These are phyloP conservation scores for Kryptolebias marmoratus DNA, from an alignment of 2,113 vertebrate species.

Conservation along the genomic window DNA sequence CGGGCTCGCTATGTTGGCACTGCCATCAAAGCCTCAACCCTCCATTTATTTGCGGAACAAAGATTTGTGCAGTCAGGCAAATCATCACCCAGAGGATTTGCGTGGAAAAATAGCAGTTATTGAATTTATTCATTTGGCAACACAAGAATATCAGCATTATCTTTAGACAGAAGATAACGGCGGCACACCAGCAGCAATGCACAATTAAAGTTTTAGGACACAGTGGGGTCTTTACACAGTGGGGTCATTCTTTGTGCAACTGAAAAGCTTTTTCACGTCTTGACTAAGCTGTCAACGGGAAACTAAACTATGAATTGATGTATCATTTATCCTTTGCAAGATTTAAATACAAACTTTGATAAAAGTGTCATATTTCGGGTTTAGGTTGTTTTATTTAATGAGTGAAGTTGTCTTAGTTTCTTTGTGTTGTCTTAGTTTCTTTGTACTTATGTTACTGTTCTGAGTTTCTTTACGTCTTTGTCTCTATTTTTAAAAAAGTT, in stretches of 20 bases:
- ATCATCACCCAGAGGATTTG: conserved; percentile 52
- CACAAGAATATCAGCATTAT: conserved; percentile 34
- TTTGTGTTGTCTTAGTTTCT: too few species aligned
- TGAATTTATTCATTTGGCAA: conserved; percentile 51
- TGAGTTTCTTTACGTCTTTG: too few species aligned
- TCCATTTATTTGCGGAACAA: conserved; percentile 49
- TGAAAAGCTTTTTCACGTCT: background rate
- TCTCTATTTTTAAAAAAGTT: too few species aligned
- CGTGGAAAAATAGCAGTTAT: conserved; percentile 40
- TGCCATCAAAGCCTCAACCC: conserved; percentile 50
- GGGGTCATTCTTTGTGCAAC: conserved; percentile 1
- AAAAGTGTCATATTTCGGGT: background rate
- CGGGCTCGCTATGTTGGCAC: conserved; percentile 19
- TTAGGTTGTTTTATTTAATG: too few species aligned
- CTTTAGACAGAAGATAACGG: conserved; percentile 26
- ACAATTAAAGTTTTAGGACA: conserved; percentile 22
- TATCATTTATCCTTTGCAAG: background rate
- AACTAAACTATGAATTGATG: background rate
- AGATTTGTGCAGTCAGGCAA: conserved; percentile 58
- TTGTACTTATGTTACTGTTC: too few species aligned
- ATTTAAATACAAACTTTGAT: background rate
- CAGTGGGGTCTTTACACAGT: background rate
- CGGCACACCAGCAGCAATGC: conserved; percentile 11
- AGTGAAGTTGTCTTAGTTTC: too few species aligned
- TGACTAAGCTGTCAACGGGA: background rate